phyloP scores from a whole-genome alignment of 2,888 invertebrate species.

The Rhamphomyia laevipes region DNA sequence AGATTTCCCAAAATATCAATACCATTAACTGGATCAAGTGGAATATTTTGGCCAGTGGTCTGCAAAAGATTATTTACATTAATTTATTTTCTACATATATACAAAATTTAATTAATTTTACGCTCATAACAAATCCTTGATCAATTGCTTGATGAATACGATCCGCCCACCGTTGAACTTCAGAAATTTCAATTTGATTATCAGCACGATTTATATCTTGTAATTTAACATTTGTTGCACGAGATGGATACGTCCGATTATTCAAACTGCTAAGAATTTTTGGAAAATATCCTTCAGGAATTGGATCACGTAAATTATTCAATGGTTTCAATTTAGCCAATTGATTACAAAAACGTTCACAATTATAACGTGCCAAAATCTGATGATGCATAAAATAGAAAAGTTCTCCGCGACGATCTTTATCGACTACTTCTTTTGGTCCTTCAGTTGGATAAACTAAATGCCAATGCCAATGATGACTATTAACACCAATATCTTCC shows the following conservation, averaged over 20 bases:
- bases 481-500: conserved; percentile 73
- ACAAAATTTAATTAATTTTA: conserved; percentile 33
- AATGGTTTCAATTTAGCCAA: conserved; percentile 52
- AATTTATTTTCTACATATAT: conserved; percentile 23
- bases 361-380: conserved; percentile 51
- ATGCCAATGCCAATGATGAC: conserved; percentile 90
- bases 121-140: conserved; percentile 49
- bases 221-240: conserved; percentile 47
- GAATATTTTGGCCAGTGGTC: conserved; percentile 11
- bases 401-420: conserved; percentile 60
- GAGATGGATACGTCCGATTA: conserved; percentile 61
- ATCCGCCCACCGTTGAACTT: conserved; percentile 63
- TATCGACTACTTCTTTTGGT: conserved; percentile 49
- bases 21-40: conserved; percentile 42
- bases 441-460: conserved; percentile 69
- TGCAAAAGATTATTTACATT: conserved; percentile 14
- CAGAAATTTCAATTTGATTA: conserved; percentile 43
- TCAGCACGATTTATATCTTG: conserved; percentile 54
- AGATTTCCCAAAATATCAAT: conserved; percentile 71
- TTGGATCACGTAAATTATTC: conserved; percentile 54
- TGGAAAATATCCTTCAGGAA: conserved; percentile 69
- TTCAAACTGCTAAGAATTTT: conserved; percentile 57
- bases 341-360: conserved; percentile 61
- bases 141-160: conserved; percentile 64
- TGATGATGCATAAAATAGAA: conserved; percentile 67